A percentile compares a stretch with the other conserved stretches of the same genome.
phyloP scores from a whole-genome alignment of 2,797 vertebrate genomes.

The Acanthurus lineatus region DNA sequence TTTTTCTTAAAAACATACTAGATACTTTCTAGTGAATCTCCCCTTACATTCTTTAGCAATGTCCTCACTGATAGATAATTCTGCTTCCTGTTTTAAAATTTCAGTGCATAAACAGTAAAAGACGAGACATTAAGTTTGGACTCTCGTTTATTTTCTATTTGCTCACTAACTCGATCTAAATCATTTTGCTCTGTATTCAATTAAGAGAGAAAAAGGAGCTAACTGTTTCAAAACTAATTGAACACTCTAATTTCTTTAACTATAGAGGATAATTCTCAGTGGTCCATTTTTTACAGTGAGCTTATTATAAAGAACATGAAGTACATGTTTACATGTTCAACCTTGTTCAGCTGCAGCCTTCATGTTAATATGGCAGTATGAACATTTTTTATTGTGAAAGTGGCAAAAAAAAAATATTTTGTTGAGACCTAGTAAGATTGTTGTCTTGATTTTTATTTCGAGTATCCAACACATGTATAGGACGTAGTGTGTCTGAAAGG shows the following conservation, averaged over 20 bases:
- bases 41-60: not conserved
- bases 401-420: not conserved
- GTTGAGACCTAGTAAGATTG: too few species aligned
- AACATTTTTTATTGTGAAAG: not conserved
- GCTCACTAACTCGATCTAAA: not conserved
- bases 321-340: not conserved
- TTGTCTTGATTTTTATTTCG: not conserved
- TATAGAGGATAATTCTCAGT: not conserved
- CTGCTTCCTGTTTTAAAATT: not conserved
- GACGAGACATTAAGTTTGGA: not conserved
- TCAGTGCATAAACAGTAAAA: not conserved
- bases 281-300: not conserved
- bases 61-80: not conserved
- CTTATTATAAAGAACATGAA: not conserved
- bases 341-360: not conserved
- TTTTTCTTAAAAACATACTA: not conserved
- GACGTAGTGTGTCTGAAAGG: not conserved
- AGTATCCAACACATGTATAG: not conserved
- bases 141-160: not conserved
- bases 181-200: not conserved
- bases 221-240: not conserved
- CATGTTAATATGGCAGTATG: not conserved
- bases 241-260: not conserved
- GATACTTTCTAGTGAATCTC: not conserved
- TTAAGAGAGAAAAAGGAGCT: not conserved